Percentiles rank a stretch among this genome's conserved stretches.
Evolutionary conservation across 2,888 invertebrate genomes (phyloP).

Genomic region (Drosophila engyochracea): DNA sequence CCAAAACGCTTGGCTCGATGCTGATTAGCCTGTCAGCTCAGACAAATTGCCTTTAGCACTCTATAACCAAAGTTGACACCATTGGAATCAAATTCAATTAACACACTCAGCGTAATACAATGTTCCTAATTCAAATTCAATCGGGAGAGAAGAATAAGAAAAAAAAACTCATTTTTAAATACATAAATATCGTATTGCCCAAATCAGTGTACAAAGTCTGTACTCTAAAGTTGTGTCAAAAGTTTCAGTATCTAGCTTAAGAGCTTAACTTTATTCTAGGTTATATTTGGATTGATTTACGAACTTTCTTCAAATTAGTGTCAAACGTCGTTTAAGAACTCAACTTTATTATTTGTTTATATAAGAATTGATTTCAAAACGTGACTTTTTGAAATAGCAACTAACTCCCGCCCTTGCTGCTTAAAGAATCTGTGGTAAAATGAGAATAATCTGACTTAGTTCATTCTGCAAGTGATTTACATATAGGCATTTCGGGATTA

Average conservation of each 20-base stretch:
- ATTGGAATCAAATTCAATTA: constrained; percentile 60
- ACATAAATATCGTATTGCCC: background rate
- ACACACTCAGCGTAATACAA: constrained; percentile 4
- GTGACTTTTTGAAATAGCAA: background rate
- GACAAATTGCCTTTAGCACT: constrained; percentile 64
- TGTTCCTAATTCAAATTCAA: background rate
- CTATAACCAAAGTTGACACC: constrained; percentile 54
- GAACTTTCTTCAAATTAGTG: background rate
- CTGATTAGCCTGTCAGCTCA: constrained; percentile 70
- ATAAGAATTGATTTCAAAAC: background rate
- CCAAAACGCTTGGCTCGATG: constrained; percentile 20
- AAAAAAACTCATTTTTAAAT: background rate
- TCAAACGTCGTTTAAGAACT: background rate
- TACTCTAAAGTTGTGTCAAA: background rate
- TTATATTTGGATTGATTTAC: background rate
- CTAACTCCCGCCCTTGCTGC: background rate
- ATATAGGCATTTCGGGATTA: background rate
- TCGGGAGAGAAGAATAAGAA: background rate
- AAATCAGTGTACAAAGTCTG: background rate
- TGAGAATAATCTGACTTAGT: background rate
- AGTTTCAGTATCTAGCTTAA: background rate
- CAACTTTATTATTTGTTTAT: background rate
- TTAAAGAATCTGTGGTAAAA: background rate
- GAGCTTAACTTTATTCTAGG: background rate
- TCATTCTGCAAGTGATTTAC: background rate